These are phyloP conservation scores for Atlantisia rogersi DNA, from an alignment of 2,113 vertebrate genomes.

Conservation along the genomic window DNA sequence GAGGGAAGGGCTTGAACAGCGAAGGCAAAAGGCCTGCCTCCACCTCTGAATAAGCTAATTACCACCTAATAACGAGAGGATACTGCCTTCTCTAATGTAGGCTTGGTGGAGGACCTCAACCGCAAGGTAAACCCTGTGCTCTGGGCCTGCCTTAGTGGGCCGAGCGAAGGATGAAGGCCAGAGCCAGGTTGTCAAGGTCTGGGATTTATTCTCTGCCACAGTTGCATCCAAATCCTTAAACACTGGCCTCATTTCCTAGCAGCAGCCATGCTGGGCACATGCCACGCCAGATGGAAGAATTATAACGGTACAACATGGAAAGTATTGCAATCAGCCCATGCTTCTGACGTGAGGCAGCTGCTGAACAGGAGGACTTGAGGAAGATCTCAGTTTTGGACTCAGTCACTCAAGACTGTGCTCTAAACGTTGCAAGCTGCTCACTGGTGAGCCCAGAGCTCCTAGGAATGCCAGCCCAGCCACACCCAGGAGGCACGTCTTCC, in stretches of 20 bases:
- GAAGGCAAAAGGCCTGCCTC: background rate
- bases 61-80: background rate
- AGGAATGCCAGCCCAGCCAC: background rate
- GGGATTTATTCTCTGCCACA: background rate
- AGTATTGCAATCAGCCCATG: background rate
- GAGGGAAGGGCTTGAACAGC: background rate
- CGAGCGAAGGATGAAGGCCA: rapidly evolving
- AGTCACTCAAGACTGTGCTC: background rate
- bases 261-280: background rate
- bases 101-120: background rate
- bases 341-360: background rate
- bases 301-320: background rate
- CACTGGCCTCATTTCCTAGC: background rate
- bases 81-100: background rate
- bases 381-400: background rate
- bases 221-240: background rate
- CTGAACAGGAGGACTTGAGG: background rate
- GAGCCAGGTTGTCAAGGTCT: background rate
- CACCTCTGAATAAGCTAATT: background rate
- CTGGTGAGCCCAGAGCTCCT: background rate
- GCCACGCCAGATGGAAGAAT: background rate
- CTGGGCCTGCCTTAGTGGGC: background rate
- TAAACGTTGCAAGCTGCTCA: background rate
- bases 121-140: background rate
- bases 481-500: background rate